A percentile compares a stretch with the other conserved stretches of the same genome.
Conservation (phyloP, 2,113 vertebrate genomes). For the Ramphastos sulfuratus region DNA sequence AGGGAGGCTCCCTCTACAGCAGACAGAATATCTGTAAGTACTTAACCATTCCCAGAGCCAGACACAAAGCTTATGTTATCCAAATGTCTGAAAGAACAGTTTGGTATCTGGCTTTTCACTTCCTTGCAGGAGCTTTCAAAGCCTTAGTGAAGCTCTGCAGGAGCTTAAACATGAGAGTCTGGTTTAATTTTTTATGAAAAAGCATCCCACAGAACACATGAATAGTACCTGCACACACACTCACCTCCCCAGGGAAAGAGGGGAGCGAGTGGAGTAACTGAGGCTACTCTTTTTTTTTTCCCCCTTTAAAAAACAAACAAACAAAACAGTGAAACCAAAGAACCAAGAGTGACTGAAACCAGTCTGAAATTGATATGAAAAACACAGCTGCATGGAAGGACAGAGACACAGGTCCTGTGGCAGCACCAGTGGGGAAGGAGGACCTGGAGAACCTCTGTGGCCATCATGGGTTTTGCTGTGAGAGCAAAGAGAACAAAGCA, state of each 20-base stretch:
- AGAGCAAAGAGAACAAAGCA: neutral
- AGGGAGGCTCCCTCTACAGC: slow-evolving; percentile 15
- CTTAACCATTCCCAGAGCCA: neutral
- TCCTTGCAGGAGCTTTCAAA: neutral
- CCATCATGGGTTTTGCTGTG: neutral
- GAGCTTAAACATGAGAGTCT: neutral
- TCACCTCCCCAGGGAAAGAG: neutral
- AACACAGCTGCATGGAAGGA: neutral
- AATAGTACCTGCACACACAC: neutral
- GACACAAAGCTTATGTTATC: neutral
- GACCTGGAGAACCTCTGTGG: neutral
- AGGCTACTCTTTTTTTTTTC: too few relatives aligned
- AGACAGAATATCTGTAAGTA: neutral
- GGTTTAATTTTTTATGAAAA: neutral
- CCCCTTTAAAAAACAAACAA: too few relatives aligned
- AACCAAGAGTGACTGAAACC: neutral
- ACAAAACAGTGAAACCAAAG: neutral
- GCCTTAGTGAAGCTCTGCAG: neutral
- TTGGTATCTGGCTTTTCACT: neutral
- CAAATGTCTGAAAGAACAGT: neutral
- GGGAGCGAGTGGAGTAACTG: too few relatives aligned
- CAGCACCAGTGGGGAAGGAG: neutral
- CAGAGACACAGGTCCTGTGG: neutral
- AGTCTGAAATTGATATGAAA: neutral
- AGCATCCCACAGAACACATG: neutral